Conservation (phyloP, 2,797 vertebrate genomes). For the Gallinago stenura region DNA sequence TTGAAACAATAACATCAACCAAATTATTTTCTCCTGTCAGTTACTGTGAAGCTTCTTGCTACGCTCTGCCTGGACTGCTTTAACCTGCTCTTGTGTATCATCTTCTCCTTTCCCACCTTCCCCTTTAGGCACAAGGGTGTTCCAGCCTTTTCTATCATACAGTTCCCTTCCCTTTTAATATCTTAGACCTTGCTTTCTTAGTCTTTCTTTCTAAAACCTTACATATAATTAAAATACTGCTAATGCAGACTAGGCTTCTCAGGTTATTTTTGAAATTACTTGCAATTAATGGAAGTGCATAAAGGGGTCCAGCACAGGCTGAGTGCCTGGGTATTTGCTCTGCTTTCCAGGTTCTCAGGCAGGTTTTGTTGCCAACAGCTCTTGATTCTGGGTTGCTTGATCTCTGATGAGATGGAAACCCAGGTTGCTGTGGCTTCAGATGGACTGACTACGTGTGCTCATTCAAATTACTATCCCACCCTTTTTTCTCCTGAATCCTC, state of each 20-base stretch:
- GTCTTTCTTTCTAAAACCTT: neutral
- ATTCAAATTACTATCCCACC: neutral
- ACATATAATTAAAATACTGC: neutral
- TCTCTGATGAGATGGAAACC: neutral
- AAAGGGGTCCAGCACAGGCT: neutral
- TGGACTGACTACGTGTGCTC: fast-evolving
- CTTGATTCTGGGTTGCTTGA: fast-evolving
- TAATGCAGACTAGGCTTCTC: neutral
- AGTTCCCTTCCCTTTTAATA: neutral
- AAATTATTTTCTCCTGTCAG: neutral
- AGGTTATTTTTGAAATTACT: neutral
- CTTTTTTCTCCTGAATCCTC: neutral
- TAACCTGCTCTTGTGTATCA: neutral
- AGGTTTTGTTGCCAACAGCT: neutral
- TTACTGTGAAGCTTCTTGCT: neutral
- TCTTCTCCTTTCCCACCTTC: neutral
- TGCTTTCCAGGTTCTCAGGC: neutral
- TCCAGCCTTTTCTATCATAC: neutral
- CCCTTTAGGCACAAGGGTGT: neutral
- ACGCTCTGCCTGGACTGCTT: neutral
- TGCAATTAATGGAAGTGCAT: neutral
- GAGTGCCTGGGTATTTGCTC: neutral
- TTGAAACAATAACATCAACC: neutral
- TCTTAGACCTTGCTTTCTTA: neutral
- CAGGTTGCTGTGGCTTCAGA: neutral